These are phyloP conservation scores for Burhinus oedicnemus DNA, from an alignment of 2,113 vertebrate genomes.

Conservation along the genomic window DNA sequence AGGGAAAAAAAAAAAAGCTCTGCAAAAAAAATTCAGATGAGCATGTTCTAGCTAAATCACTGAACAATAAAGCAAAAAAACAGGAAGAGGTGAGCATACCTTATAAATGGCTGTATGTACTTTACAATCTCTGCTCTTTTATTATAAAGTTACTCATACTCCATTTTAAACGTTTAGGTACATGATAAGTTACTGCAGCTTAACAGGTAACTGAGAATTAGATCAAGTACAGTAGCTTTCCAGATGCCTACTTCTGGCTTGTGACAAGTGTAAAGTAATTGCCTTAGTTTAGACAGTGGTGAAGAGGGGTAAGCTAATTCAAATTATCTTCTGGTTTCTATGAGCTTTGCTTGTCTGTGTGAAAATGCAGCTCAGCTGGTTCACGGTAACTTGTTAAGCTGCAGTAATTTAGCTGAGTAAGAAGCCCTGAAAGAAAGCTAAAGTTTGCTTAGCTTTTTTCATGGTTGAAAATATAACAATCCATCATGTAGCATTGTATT, in stretches of 20 bases:
- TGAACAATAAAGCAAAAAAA: neutral
- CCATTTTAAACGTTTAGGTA: neutral
- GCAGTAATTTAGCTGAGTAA: slow-evolving; percentile 37
- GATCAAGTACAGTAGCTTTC: neutral
- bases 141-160: neutral
- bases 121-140: neutral
- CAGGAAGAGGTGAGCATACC: neutral
- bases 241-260: neutral
- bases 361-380: neutral
- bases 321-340: neutral
- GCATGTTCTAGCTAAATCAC: neutral
- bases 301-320: neutral
- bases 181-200: slow-evolving; percentile 45
- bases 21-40: neutral
- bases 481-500: neutral
- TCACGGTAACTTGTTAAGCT: slow-evolving; percentile 32
- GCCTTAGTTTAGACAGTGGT: neutral
- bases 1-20: neutral
- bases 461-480: neutral
- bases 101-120: neutral
- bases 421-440: neutral
- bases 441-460: neutral
- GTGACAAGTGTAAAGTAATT: neutral
- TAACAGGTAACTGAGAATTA: slow-evolving; percentile 39
- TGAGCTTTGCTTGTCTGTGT: neutral